Conservation (phyloP, 2,797 vertebrate species). For the Hirundo rustica region DNA sequence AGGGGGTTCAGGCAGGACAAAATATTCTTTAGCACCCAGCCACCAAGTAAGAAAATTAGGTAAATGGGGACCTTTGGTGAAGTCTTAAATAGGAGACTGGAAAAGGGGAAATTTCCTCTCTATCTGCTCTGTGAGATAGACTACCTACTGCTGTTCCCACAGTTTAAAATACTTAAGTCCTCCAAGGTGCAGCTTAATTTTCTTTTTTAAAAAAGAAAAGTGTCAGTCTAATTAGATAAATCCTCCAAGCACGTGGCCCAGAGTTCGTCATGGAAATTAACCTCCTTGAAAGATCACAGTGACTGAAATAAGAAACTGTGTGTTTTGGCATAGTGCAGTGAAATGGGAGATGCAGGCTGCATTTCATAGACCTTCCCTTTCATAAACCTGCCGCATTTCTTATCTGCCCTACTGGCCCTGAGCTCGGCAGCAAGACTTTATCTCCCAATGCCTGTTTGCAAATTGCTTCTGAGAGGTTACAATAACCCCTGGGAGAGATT, state of each 20-base stretch:
- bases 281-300: slow-evolving; percentile 82
- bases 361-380: slow-evolving; percentile 76
- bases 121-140: slow-evolving; percentile 11
- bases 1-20: slow-evolving; percentile 30
- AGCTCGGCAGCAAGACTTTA: slow-evolving; percentile 63
- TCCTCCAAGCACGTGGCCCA: slow-evolving; percentile 78
- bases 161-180: slow-evolving; percentile 72
- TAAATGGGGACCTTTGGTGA: neutral
- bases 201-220: slow-evolving; percentile 79
- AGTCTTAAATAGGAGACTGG: neutral
- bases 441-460: slow-evolving; percentile 49
- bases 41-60: neutral
- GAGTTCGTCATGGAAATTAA: slow-evolving; percentile 86
- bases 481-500: slow-evolving; percentile 53
- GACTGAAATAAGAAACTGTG: slow-evolving; percentile 81
- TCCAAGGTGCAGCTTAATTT: slow-evolving; percentile 71
- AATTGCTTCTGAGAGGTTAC: slow-evolving; percentile 39
- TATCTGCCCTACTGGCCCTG: slow-evolving; percentile 59
- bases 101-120: slow-evolving; percentile 26
- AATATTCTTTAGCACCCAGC: slow-evolving; percentile 9
- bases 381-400: slow-evolving; percentile 72
- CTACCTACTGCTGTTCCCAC: slow-evolving; percentile 45
- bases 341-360: slow-evolving; percentile 77
- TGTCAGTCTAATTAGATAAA: slow-evolving; percentile 85
- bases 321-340: slow-evolving; percentile 77